Evolutionary conservation across 2,888 invertebrate species (phyloP), one percentile per base, ranked within the genome.

Genomic region (Apamea monoglypha): DNA sequence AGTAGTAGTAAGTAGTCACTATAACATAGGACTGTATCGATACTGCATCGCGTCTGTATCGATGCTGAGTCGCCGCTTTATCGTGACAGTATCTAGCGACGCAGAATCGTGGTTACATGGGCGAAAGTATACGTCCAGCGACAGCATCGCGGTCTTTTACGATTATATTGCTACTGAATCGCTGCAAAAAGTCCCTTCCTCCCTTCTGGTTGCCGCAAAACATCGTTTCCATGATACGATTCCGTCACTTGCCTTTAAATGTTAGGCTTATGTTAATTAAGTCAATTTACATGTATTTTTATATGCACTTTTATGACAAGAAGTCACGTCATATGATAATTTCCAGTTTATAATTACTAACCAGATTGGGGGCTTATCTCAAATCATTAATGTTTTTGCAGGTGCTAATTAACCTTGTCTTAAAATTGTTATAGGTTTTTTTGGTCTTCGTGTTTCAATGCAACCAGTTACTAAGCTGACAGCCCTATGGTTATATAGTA

Each of bases 391-490:
- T 32, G 61, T 84, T 84, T 84, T 80, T 80, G 47, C 64, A 21
- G 61, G 36, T 59, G 12, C 75, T 47, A 40, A 3, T 32, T 61
- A 64, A 75, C 36, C 59, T 83, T 70, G 83, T 59, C n/a, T 64
- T 44, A 29, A 59, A 66, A 66, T 36, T 66, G 40, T 61, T 59
- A 32, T 14, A 18, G 21, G 21, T 29, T 71, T 47, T 66, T 29
- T 69, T 76, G 16, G 56, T 69, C 53, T 44, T 25, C 40, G 40
- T 59, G 21, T 25, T 56, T 61, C 32, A 18, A 47, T 67, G n/a
- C 50, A 69, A 40, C 18, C 12, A 67, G 32, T 67, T 47, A 32
- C 36, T 69, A 84, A 85, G 70, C 73, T 79, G 88, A 72, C 80
- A 80, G 44, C 61, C n/a, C 32, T 67, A 82, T 85, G 53, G 76